Evolutionary conservation across 2,113 vertebrate genomes (phyloP).

Genomic region (Nipponia nippon): DNA sequence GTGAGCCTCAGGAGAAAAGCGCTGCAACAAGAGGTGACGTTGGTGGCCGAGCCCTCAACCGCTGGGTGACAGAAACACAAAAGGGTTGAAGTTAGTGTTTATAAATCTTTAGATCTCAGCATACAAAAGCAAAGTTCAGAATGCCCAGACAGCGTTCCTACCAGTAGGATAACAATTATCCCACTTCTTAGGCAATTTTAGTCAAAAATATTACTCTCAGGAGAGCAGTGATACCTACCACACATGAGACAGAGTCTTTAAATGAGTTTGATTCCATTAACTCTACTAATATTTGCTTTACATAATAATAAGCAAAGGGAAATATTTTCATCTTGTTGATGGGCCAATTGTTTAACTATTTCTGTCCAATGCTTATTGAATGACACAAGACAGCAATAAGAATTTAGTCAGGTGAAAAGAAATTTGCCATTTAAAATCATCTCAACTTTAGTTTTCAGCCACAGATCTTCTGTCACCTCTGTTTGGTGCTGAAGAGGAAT

Average conservation of each 20-base stretch:
- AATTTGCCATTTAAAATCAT: not conserved
- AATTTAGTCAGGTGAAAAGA: not conserved
- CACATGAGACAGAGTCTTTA: not conserved
- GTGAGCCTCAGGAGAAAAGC: not conserved
- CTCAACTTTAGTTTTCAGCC: not conserved
- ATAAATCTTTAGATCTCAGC: not conserved
- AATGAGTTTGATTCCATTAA: constrained; percentile 20
- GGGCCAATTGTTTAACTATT: not conserved
- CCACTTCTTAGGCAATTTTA: not conserved
- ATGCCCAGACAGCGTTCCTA: not conserved
- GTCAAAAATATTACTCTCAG: not conserved
- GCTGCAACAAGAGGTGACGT: not conserved
- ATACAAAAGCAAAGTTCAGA: not conserved
- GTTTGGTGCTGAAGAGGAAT: not conserved
- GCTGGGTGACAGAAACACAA: not conserved
- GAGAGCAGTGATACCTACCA: not conserved
- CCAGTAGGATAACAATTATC: not conserved
- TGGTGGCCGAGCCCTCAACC: not conserved
- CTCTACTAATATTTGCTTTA: constrained; percentile 20
- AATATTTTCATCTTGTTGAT: not conserved
- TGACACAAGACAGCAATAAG: not conserved
- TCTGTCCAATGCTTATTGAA: not conserved
- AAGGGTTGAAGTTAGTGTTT: not conserved
- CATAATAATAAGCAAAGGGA: not conserved
- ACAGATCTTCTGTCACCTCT: not conserved